phyloP scores from a whole-genome alignment of 2,113 vertebrate genomes.

The Macroglossus sobrinus region DNA sequence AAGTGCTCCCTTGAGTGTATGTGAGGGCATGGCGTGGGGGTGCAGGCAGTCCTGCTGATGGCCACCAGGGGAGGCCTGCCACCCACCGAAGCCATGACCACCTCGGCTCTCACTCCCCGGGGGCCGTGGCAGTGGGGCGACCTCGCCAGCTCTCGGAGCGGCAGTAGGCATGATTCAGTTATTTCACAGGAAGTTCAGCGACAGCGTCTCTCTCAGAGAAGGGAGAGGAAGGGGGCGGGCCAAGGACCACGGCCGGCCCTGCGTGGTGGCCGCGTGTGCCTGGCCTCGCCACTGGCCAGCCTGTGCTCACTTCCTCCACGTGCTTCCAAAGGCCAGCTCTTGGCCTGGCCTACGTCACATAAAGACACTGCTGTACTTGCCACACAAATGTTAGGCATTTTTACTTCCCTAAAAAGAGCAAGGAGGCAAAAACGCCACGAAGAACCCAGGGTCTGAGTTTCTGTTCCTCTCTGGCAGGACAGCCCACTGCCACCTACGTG shows the following conservation, averaged over 20 bases:
- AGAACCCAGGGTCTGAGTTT: background rate
- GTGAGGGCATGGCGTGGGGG: background rate
- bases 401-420: background rate
- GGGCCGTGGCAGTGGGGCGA: rapidly evolving
- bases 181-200: background rate
- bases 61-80: background rate
- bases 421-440: rapidly evolving
- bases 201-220: background rate
- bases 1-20: background rate
- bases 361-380: background rate
- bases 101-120: rapidly evolving
- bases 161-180: rapidly evolving
- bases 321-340: background rate
- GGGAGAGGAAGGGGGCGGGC: background rate
- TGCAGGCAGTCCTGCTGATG: background rate
- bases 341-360: background rate
- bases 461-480: background rate
- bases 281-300: background rate
- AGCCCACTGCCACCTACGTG: background rate
- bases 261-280: rapidly evolving
- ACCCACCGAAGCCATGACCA: rapidly evolving
- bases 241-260: background rate
- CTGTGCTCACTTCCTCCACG: background rate
- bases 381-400: background rate
- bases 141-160: background rate